Evolutionary conservation across 2,888 invertebrate species (phyloP).

Genomic region (Coronaproctus castanopsis): DNA sequence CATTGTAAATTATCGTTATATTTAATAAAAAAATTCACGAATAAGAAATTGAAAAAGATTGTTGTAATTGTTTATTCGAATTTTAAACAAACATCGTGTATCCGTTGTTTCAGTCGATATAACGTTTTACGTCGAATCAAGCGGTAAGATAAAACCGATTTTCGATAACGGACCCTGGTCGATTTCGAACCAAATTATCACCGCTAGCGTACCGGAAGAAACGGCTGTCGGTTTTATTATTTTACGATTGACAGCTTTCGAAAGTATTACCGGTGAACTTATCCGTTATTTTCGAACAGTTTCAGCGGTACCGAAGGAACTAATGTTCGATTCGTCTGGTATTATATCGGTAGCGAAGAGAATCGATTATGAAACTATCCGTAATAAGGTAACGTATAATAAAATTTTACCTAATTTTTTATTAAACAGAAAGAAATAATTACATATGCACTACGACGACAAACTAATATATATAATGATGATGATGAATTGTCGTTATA

Average conservation of each 20-base stretch:
- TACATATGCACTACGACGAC: too few species aligned
- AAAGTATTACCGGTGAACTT: slow-evolving; percentile 24
- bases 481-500: slow-evolving; percentile 28
- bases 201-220: slow-evolving; percentile 49
- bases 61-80: too few species aligned
- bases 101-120: slow-evolving; percentile 35
- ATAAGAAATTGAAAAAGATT: too few species aligned
- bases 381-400: slow-evolving; percentile 36
- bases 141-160: slow-evolving; percentile 52
- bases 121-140: slow-evolving; percentile 55
- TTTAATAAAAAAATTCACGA: too few species aligned
- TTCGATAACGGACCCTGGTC: slow-evolving; percentile 54
- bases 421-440: too few species aligned
- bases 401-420: too few species aligned
- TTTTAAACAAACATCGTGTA: background rate
- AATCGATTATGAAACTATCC: slow-evolving; percentile 56
- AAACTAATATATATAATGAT: slow-evolving; percentile 26
- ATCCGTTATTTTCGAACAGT: slow-evolving; percentile 18
- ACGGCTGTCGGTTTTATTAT: slow-evolving; percentile 52
- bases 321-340: slow-evolving; percentile 28
- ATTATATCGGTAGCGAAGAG: slow-evolving; percentile 49
- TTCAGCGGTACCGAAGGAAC: slow-evolving; percentile 17
- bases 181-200: slow-evolving; percentile 42
- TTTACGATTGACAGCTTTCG: slow-evolving; percentile 45
- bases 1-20: too few species aligned